Conservation (phyloP, 2,113 vertebrate genomes). For the Narcine bancroftii region DNA sequence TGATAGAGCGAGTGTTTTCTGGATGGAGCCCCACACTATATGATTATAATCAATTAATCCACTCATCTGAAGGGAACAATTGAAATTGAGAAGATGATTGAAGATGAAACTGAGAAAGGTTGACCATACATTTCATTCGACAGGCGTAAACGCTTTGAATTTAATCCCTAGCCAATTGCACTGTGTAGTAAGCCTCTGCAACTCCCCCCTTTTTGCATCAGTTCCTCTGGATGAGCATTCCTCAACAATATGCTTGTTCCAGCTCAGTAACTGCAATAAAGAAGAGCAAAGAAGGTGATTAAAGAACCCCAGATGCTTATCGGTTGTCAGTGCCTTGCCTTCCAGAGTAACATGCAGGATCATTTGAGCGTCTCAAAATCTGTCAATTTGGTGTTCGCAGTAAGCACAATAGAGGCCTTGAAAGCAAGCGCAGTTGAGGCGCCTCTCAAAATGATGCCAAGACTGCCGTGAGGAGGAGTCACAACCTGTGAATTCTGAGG, state of each 20-base stretch:
- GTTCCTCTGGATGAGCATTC: too few species aligned
- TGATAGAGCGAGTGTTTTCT: not conserved
- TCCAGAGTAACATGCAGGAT: not conserved
- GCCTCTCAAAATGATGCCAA: not conserved
- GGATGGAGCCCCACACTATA: not conserved
- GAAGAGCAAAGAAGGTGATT: not conserved
- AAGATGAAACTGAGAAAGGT: not conserved
- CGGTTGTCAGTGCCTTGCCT: not conserved
- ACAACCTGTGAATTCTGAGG: not conserved
- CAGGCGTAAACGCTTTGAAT: not conserved
- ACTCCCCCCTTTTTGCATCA: too few species aligned
- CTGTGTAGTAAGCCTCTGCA: not conserved
- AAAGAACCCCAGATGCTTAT: not conserved
- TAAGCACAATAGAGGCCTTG: not conserved
- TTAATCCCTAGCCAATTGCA: too few species aligned
- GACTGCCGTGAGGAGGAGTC: not conserved
- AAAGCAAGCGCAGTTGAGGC: not conserved
- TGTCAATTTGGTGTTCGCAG: not conserved
- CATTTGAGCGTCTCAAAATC: not conserved
- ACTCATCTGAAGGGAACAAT: not conserved
- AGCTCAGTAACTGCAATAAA: not conserved
- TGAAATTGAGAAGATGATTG: not conserved
- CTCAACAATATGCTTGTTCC: not conserved
- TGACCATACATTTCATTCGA: not conserved
- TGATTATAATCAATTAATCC: not conserved